Percentiles rank a stretch among this genome's conserved stretches.
Evolutionary conservation across 1,140 invertebrate species (phyloP).

Genomic region (Spodoptera frugiperda): DNA sequence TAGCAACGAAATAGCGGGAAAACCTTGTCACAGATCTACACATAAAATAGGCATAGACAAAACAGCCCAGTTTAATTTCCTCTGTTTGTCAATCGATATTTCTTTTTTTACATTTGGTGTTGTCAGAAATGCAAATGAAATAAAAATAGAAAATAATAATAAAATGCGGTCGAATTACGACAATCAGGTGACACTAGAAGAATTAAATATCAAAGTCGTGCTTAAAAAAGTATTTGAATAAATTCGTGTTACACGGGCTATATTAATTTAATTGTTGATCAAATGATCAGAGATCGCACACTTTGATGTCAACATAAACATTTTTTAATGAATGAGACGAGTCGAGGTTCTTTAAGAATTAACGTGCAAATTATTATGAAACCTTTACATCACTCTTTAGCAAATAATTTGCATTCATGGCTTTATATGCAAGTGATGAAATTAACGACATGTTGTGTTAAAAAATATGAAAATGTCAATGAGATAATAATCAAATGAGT

Average conservation of each 20-base stretch:
- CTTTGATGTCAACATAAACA: slow-evolving; percentile 21
- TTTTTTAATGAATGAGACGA: slow-evolving; percentile 19
- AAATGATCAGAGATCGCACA: not conserved
- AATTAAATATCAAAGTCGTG: not conserved
- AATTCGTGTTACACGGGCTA: not conserved
- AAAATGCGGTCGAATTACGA: no score
- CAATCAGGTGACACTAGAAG: not conserved
- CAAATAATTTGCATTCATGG: slow-evolving; percentile 14
- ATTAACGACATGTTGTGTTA: not conserved
- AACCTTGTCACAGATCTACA: no score
- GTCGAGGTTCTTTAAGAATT: slow-evolving; percentile 21
- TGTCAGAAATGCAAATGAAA: no score
- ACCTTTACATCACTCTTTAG: slow-evolving; percentile 24
- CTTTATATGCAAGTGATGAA: slow-evolving; percentile 24
- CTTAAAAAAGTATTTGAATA: not conserved
- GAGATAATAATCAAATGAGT: no score
- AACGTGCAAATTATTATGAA: slow-evolving; percentile 27
- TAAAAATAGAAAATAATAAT: no score
- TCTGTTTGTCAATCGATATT: no score
- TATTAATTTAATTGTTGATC: slow-evolving; percentile 11
- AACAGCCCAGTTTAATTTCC: no score
- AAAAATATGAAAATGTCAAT: slow-evolving; percentile 12
- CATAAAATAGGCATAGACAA: no score
- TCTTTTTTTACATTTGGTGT: no score
- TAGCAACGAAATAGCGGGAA: no score